Conservation (phyloP, 2,797 vertebrate species). For the Brotogeris chrysoptera region DNA sequence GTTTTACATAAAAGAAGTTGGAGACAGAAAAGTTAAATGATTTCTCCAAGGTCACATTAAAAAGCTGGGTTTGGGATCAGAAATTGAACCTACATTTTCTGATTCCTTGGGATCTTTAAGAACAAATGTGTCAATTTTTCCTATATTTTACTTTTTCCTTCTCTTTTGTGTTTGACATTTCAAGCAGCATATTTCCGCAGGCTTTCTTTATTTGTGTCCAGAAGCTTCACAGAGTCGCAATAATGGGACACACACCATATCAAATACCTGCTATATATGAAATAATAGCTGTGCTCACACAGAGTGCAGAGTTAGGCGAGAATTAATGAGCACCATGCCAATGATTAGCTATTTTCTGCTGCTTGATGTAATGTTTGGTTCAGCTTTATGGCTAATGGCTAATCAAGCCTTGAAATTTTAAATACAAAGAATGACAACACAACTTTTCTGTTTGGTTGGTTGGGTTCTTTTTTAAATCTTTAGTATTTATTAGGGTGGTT, state of each 20-base stretch:
- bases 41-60: neutral
- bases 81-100: neutral
- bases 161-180: neutral
- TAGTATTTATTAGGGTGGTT: neutral
- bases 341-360: neutral
- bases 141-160: neutral
- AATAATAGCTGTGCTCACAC: neutral
- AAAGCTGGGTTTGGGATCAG: neutral
- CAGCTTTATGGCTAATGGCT: neutral
- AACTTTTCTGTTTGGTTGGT: neutral
- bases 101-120: neutral
- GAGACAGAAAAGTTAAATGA: neutral
- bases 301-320: neutral
- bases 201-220: conserved; percentile 1
- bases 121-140: neutral
- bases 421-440: neutral
- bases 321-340: neutral
- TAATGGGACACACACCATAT: neutral
- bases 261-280: neutral
- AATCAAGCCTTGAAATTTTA: neutral
- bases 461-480: neutral
- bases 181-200: neutral
- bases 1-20: neutral
- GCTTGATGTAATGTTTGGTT: neutral
- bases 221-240: neutral